phyloP scores from a whole-genome alignment of 2,888 invertebrate genomes.

The Pediacus dermestoides region DNA sequence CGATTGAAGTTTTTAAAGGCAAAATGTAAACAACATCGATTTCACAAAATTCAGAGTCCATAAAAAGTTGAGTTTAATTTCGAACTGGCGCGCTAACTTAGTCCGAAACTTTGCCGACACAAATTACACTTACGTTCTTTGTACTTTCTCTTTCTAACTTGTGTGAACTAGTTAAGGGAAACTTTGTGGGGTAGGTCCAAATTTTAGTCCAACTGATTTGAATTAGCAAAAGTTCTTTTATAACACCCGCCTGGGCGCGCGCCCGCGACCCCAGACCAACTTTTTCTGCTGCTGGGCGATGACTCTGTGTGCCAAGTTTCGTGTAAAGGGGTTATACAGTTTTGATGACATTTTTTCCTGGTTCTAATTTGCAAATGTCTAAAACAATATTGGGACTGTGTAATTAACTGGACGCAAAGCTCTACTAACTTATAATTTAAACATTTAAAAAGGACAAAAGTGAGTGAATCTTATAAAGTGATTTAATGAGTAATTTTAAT shows the following conservation, averaged over 20 bases:
- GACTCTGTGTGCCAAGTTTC: no score
- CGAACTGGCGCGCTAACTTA: slow-evolving; percentile 48
- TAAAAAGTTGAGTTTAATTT: slow-evolving; percentile 50
- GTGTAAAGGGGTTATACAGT: no score
- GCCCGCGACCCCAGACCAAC: slow-evolving; percentile 13
- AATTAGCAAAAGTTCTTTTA: slow-evolving; percentile 44
- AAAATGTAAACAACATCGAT: slow-evolving; percentile 49
- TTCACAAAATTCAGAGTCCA: slow-evolving; percentile 48
- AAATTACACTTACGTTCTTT: slow-evolving; percentile 50
- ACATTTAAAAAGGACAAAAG: no score
- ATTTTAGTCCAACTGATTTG: slow-evolving; percentile 39
- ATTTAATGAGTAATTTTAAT: no score
- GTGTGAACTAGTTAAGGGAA: slow-evolving; percentile 46
- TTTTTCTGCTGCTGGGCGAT: no score
- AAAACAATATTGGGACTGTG: no score
- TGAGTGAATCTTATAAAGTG: no score
- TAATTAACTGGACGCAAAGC: no score
- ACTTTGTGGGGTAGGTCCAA: slow-evolving; percentile 49
- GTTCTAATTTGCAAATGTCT: no score
- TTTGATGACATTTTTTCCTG: no score
- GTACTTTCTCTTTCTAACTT: slow-evolving; percentile 50
- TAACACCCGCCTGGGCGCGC: slow-evolving; percentile 7
- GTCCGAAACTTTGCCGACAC: slow-evolving; percentile 49
- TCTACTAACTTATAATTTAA: no score
- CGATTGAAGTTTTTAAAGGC: slow-evolving; percentile 29